Evolutionary conservation across 1,140 invertebrate genomes (phyloP).

Genomic region (Drosophila virilis): DNA sequence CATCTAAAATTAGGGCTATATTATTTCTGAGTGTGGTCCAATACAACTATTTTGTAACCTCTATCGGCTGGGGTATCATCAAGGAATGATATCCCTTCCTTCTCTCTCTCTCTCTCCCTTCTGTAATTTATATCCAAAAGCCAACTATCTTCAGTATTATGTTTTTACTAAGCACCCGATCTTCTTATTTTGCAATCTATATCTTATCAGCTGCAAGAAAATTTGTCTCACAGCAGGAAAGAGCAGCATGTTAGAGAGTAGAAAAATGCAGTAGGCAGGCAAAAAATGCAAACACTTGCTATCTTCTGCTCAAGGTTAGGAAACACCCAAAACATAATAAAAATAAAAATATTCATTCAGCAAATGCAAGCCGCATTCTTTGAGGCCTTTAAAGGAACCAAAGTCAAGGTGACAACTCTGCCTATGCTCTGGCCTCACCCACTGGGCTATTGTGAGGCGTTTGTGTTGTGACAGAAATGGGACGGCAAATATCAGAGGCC

Average conservation of each 20-base stretch:
- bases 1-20: too few species aligned
- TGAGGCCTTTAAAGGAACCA: constrained; percentile 15
- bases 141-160: background rate
- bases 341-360: constrained; percentile 42
- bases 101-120: too few species aligned
- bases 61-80: too few species aligned
- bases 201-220: background rate
- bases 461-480: constrained; percentile 65
- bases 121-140: too few species aligned
- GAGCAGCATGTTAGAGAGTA: background rate
- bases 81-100: too few species aligned
- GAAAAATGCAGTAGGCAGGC: background rate
- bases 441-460: constrained; percentile 46
- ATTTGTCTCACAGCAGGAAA: constrained; percentile 14
- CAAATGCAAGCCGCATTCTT: constrained; percentile 30
- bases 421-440: constrained; percentile 18
- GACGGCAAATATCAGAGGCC: constrained; percentile 46
- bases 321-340: constrained; percentile 31
- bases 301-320: constrained; percentile 36
- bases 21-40: too few species aligned
- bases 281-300: constrained; percentile 12
- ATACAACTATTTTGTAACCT: too few species aligned
- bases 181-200: background rate
- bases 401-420: constrained; percentile 51
- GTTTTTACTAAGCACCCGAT: constrained; percentile 1